These are phyloP conservation scores for Yponomeuta evonymella DNA, from an alignment of 2,888 invertebrate genomes.

Conservation along the genomic window DNA sequence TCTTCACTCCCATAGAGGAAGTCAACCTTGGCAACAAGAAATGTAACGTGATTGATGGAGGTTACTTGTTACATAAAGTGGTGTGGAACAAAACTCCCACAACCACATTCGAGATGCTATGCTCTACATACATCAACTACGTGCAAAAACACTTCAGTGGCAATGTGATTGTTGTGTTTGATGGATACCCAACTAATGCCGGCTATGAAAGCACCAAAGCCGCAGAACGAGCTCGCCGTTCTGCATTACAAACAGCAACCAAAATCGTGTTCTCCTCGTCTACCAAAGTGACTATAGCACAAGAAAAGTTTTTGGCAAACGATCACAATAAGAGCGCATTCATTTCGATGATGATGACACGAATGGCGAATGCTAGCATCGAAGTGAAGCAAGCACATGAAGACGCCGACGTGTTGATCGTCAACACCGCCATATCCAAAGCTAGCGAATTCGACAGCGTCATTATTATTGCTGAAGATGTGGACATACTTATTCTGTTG, in stretches of 20 bases:
- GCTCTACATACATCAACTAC: conserved; percentile 5
- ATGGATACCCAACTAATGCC: conserved; percentile 19
- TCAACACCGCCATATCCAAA: conserved; percentile 22
- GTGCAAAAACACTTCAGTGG: conserved; percentile 19
- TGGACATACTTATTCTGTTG: conserved; percentile 20
- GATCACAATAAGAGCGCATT: conserved; percentile 22
- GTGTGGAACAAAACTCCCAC: too few species aligned
- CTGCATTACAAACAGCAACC: conserved; percentile 15
- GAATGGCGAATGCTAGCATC: conserved; percentile 20
- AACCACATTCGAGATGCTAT: too few species aligned
- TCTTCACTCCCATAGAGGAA: too few species aligned
- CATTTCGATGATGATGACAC: conserved; percentile 21
- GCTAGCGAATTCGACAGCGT: conserved; percentile 20
- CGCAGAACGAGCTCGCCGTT: conserved; percentile 18
- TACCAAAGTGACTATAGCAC: conserved; percentile 19
- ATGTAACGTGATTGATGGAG: too few species aligned
- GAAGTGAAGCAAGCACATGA: conserved; percentile 17
- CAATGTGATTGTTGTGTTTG: conserved; percentile 21
- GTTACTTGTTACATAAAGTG: too few species aligned
- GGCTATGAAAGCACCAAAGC: conserved; percentile 21
- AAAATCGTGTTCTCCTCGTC: conserved; percentile 19
- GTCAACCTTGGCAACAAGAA: too few species aligned
- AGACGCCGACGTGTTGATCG: conserved; percentile 25
- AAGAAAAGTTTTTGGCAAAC: conserved; percentile 23
- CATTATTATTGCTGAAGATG: conserved; percentile 22